These are phyloP conservation scores for Hyposoter dolosus DNA, from an alignment of 2,888 invertebrate genomes.

Conservation along the genomic window DNA sequence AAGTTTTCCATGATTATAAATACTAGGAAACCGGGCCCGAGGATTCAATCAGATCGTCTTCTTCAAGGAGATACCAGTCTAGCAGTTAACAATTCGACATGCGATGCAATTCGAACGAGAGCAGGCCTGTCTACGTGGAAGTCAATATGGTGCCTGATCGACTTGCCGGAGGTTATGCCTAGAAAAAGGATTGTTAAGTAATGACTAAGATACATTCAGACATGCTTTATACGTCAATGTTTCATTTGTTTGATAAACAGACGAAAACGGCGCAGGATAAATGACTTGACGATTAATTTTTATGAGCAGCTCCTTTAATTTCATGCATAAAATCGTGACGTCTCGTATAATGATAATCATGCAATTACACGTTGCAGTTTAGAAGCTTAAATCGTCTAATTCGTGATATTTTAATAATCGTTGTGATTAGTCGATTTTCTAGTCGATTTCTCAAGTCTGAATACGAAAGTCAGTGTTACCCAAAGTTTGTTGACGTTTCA, in stretches of 20 bases:
- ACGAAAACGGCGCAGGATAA: not conserved
- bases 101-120: not conserved
- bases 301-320: not conserved
- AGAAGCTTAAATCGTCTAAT: not conserved
- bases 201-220: not conserved
- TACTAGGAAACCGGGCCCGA: not conserved
- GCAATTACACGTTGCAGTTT: not conserved
- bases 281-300: not conserved
- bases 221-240: not conserved
- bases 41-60: not conserved
- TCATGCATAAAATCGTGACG: slow-evolving; percentile 1
- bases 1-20: not conserved
- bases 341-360: not conserved
- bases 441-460: not conserved
- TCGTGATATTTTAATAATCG: not conserved
- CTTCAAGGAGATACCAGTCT: slow-evolving; percentile 2
- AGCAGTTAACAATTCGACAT: not conserved
- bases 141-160: not conserved
- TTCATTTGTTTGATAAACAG: not conserved
- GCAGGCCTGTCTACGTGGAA: not conserved
- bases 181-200: not conserved
- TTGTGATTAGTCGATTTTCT: not conserved
- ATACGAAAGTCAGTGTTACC: not conserved
- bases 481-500: not conserved
- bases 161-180: not conserved